Evolutionary conservation across 2,113 vertebrate genomes (phyloP), one percentile per base, ranked within the genome.

Genomic region (Neogale vison): DNA sequence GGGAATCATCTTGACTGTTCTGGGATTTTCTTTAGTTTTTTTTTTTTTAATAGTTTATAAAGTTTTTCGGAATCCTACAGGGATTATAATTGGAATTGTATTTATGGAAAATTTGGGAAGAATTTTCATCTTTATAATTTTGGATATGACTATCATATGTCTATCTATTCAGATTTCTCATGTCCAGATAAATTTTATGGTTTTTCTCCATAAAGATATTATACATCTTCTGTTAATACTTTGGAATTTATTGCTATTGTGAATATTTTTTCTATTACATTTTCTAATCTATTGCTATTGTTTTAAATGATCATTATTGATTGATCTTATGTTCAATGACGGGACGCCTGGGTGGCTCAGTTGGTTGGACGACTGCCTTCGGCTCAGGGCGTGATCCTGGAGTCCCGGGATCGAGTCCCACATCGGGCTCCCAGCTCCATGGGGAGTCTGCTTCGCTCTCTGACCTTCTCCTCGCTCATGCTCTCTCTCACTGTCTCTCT

Each of bases 121-220:
- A 80, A 39, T 29, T 63, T 84, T 72, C 34, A 85, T 71, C 26
- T 87, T 94, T 72, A 26, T 13, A 61, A 71, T 39, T 87, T 67
- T 72, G 81, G 34, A 24, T 50, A 61, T 45, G 69, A 86, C 52
- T 77, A 47, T 29, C 18, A 79, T 13, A 26, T 59, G 42, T 87
- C 42, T 29, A 29, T 86, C 61, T 80, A 80, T 63, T 87, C 42
- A 52, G 20, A 11, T 80, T 1, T 92, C 92, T 92, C 29, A 72
- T 63, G 52, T 4, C 23, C 34, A 45, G 55, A 81, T 87, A 72
- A 87, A 71, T 81, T 87, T 87, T 81, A 72, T 52, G 10, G 50
- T 81, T 95, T 90, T 92, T 92, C 29, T 72, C n/a, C 42, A 29
- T 50, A 81, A 87, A 92, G 42, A 23, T 81, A 59, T 71, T 81